These are phyloP conservation scores for Dysmachus trigonus DNA, from an alignment of 2,888 invertebrate species.

Conservation along the genomic window DNA sequence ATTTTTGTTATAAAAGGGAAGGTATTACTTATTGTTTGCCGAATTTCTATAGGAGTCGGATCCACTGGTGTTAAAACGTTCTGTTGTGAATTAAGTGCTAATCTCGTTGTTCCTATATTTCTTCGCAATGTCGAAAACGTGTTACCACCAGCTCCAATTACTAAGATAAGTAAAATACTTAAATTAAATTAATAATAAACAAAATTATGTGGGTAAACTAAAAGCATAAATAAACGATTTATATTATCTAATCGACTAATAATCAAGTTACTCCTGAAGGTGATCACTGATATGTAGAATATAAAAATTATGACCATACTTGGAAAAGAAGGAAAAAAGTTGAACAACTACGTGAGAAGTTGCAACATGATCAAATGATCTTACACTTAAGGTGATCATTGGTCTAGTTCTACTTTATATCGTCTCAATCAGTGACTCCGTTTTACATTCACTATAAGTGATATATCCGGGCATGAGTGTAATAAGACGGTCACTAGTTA, in stretches of 20 bases:
- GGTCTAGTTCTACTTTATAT: neutral
- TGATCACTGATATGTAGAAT: neutral
- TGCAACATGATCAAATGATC: neutral
- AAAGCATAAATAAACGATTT: too few species aligned
- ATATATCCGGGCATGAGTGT: neutral
- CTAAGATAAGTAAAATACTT: constrained; percentile 51
- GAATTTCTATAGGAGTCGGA: constrained; percentile 73
- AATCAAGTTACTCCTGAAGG: neutral
- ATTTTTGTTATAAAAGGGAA: neutral
- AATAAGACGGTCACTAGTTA: neutral
- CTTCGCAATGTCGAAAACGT: constrained; percentile 74
- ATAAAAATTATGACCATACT: neutral
- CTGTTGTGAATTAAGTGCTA: constrained; percentile 67
- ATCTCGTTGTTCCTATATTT: constrained; percentile 68
- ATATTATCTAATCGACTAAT: neutral
- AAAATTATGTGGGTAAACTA: too few species aligned
- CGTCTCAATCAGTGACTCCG: neutral
- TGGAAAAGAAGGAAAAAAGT: neutral
- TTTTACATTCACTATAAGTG: neutral
- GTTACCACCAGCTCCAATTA: constrained; percentile 77
- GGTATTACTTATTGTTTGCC: constrained; percentile 67
- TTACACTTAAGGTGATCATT: neutral
- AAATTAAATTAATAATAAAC: neutral
- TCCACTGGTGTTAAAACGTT: constrained; percentile 71
- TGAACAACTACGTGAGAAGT: neutral